A percentile compares a stretch with the other conserved stretches of the same genome.
These are phyloP conservation scores for Muscicapa comitata DNA, from an alignment of 2,797 vertebrate species.

Conservation along the genomic window DNA sequence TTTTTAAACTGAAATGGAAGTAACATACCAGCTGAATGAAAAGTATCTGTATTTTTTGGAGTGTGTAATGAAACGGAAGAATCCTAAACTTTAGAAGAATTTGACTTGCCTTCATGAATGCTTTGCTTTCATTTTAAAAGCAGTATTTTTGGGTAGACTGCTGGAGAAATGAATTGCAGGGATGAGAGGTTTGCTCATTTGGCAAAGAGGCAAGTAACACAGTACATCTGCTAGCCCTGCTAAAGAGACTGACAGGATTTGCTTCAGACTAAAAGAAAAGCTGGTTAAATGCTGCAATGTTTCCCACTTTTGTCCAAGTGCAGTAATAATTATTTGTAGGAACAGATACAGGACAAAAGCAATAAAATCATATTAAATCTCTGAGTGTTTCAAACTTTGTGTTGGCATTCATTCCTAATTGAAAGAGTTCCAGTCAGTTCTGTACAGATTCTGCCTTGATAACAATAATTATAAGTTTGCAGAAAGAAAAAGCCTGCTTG, in stretches of 20 bases:
- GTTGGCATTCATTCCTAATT: constrained; percentile 20
- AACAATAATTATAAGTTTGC: constrained; percentile 31
- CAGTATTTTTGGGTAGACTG: not conserved
- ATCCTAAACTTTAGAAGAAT: not conserved
- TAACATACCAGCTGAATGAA: not conserved
- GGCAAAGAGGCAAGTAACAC: not conserved
- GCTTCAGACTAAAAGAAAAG: not conserved
- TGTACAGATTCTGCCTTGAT: constrained; percentile 19
- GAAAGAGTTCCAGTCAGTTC: constrained; percentile 36
- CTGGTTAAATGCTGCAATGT: not conserved
- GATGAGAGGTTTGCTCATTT: not conserved
- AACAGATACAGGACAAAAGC: not conserved
- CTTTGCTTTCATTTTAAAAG: not conserved
- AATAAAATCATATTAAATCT: not conserved
- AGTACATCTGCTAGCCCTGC: not conserved
- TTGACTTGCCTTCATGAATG: not conserved
- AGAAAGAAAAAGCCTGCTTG: not conserved
- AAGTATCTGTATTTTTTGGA: not conserved
- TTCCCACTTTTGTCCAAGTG: not conserved
- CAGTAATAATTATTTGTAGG: not conserved
- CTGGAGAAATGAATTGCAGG: not conserved
- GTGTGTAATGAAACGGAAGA: not conserved
- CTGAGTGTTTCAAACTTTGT: not conserved
- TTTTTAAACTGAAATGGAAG: constrained; percentile 24
- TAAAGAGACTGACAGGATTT: not conserved